Evolutionary conservation across 2,797 vertebrate species (phyloP).

Genomic region (Cossypha heuglini): DNA sequence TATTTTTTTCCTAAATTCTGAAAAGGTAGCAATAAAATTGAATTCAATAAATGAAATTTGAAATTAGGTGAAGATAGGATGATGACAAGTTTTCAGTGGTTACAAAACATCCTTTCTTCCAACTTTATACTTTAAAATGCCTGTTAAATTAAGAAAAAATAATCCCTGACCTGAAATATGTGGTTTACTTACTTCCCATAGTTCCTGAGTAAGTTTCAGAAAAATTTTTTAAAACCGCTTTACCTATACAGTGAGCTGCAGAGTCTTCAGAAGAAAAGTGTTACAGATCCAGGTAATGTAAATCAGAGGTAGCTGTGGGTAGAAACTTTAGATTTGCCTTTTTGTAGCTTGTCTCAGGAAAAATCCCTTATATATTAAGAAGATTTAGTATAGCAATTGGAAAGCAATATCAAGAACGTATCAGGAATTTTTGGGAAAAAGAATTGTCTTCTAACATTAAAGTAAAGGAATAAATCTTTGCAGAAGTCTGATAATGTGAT

Average conservation of each 20-base stretch:
- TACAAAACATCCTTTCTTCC: neutral
- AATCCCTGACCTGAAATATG: neutral
- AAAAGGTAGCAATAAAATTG: slow-evolving; percentile 15
- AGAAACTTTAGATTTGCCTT: neutral
- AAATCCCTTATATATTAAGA: neutral
- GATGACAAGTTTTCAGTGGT: neutral
- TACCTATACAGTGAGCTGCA: neutral
- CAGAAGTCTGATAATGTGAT: neutral
- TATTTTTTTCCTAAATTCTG: slow-evolving; percentile 11
- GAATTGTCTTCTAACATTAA: neutral
- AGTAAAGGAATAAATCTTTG: neutral
- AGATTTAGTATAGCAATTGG: neutral
- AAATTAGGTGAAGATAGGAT: neutral
- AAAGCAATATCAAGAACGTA: neutral
- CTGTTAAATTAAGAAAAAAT: neutral
- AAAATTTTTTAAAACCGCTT: rapidly evolving
- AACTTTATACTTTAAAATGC: neutral
- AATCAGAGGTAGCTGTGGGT: neutral
- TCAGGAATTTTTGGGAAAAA: neutral
- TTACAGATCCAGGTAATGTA: neutral
- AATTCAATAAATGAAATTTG: neutral
- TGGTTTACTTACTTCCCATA: neutral
- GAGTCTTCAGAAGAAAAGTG: neutral
- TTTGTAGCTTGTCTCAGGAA: neutral
- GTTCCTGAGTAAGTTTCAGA: neutral